Conservation (phyloP, 2,888 invertebrate genomes). For the Vesta saturnalis region DNA sequence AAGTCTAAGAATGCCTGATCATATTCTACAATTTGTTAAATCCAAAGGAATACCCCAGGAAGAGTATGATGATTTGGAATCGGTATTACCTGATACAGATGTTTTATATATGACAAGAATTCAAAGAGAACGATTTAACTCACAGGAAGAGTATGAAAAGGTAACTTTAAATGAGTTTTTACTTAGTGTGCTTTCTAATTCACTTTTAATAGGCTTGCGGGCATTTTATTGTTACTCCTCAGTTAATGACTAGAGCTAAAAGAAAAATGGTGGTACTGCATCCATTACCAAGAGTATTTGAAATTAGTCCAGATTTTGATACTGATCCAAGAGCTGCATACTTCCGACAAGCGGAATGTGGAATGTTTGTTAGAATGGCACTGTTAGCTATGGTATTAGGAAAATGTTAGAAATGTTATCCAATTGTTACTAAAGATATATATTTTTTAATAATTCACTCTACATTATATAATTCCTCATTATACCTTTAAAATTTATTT, state of each 20-base stretch:
- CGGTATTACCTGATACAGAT: slow-evolving; percentile 91
- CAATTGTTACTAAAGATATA: slow-evolving; percentile 6
- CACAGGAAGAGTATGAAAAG: slow-evolving; percentile 85
- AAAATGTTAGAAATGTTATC: slow-evolving; percentile 49
- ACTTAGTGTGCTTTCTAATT: neutral
- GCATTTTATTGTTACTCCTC: slow-evolving; percentile 90
- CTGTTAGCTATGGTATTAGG: slow-evolving; percentile 91
- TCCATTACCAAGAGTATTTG: slow-evolving; percentile 93
- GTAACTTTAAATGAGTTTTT: slow-evolving; percentile 62
- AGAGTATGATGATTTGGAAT: slow-evolving; percentile 78
- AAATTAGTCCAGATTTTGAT: slow-evolving; percentile 96
- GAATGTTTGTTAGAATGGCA: slow-evolving; percentile 99
- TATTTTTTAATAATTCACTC: slow-evolving; percentile 6
- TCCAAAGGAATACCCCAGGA: slow-evolving; percentile 83
- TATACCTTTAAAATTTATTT: neutral
- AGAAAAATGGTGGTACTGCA: slow-evolving; percentile 97
- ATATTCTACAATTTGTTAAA: slow-evolving; percentile 81
- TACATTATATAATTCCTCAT: neutral
- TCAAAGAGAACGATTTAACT: slow-evolving; percentile 90
- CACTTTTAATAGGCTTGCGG: slow-evolving; percentile 80
- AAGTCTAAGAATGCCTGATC: slow-evolving; percentile 90
- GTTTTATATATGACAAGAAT: slow-evolving; percentile 99
- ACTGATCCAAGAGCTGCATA: slow-evolving; percentile 97
- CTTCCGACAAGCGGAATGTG: slow-evolving; percentile 97
- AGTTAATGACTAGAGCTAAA: slow-evolving; percentile 94